Evolutionary conservation across 1,140 invertebrate species (phyloP).

Genomic region (Diorhabda carinulata): DNA sequence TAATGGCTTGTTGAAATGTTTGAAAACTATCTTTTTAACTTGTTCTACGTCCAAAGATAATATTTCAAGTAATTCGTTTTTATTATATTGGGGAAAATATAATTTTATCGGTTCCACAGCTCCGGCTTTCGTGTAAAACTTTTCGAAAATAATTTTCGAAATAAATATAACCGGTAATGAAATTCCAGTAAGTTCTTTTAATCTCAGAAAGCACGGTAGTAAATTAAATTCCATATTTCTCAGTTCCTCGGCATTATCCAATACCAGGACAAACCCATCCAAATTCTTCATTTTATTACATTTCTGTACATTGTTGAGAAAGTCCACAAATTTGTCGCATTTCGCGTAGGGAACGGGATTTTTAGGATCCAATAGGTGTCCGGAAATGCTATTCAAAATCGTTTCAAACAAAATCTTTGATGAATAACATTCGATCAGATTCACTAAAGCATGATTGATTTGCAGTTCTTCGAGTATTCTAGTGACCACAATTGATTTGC

Average conservation of each 20-base stretch:
- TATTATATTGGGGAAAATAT: constrained; percentile 77
- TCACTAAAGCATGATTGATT: constrained; percentile 65
- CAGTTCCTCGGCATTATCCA: constrained; percentile 77
- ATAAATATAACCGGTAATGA: constrained; percentile 75
- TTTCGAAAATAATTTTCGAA: constrained; percentile 75
- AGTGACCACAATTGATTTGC: constrained; percentile 69
- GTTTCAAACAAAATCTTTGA: constrained; percentile 71
- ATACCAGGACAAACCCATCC: constrained; percentile 58
- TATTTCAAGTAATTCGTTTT: constrained; percentile 72
- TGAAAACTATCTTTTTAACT: constrained; percentile 24
- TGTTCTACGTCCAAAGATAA: constrained; percentile 53
- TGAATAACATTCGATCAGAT: constrained; percentile 79
- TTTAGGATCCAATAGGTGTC: constrained; percentile 42
- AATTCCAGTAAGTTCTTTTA: constrained; percentile 68
- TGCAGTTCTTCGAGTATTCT: constrained; percentile 56
- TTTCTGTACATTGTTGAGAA: constrained; percentile 57
- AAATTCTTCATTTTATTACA: constrained; percentile 44
- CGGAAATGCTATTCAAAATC: constrained; percentile 61
- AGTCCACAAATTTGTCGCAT: constrained; percentile 74
- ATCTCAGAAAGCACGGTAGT: constrained; percentile 63
- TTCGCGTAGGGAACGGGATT: constrained; percentile 47
- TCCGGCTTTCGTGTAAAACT: constrained; percentile 62
- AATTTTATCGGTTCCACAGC: constrained; percentile 72
- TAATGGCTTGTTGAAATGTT: constrained; percentile 45
- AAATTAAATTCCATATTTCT: constrained; percentile 69